Conservation (phyloP, 2,888 invertebrate species). For the Thyatira batis region DNA sequence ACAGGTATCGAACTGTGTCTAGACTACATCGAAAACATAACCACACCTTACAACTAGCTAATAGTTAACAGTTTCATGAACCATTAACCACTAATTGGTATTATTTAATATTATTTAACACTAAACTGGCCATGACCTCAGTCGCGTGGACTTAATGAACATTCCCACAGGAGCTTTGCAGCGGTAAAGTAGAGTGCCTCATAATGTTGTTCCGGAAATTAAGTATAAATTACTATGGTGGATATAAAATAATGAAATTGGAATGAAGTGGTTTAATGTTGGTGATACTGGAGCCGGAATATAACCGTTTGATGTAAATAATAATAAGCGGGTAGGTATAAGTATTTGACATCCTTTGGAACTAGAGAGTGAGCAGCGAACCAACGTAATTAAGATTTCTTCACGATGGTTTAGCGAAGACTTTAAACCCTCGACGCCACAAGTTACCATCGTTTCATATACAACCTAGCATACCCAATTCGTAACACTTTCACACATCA, state of each 20-base stretch:
- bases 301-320: no score
- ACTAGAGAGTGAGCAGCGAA: no score
- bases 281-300: no score
- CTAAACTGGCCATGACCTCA: not conserved
- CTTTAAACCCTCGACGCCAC: no score
- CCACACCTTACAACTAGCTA: not conserved
- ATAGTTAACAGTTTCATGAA: not conserved
- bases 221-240: not conserved
- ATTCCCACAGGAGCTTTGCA: not conserved
- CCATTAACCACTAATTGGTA: not conserved
- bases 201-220: not conserved
- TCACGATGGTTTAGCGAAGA: no score
- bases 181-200: not conserved
- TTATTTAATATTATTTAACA: not conserved
- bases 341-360: no score
- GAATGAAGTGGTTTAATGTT: not conserved
- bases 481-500: conserved; percentile 23
- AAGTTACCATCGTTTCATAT: no score
- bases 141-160: not conserved
- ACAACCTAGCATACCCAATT: not conserved
- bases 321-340: no score
- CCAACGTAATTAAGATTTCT: no score
- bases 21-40: not conserved
- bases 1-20: not conserved
- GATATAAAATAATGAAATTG: not conserved